These are phyloP conservation scores for Agrotis clavis DNA, from an alignment of 2,888 invertebrate species.

Conservation along the genomic window DNA sequence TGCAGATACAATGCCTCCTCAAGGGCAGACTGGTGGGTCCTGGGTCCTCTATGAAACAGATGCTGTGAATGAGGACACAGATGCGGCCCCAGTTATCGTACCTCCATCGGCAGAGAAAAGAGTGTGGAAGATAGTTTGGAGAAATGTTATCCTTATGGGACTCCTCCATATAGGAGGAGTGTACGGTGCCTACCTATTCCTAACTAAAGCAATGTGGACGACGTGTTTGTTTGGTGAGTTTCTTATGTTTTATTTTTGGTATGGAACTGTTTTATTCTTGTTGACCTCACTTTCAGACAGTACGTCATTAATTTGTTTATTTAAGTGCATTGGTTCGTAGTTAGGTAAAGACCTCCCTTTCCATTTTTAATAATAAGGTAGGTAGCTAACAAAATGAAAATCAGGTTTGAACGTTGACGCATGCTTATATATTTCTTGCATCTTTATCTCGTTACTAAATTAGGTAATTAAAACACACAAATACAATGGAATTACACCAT, in stretches of 20 bases:
- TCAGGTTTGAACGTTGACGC: neutral
- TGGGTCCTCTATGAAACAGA: conserved; percentile 87
- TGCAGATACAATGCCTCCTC: conserved; percentile 83
- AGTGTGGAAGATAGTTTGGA: conserved; percentile 94
- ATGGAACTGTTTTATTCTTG: neutral
- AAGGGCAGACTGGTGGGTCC: conserved; percentile 79
- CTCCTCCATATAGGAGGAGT: conserved; percentile 93
- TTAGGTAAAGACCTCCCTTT: neutral
- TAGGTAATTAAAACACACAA: neutral
- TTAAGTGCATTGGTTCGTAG: neutral
- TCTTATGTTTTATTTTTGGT: neutral
- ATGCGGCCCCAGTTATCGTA: conserved; percentile 68
- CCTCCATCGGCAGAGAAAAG: conserved; percentile 90
- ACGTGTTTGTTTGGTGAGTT: conserved; percentile 93
- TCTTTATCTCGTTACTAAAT: neutral
- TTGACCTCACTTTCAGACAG: too few species aligned
- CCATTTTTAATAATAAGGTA: neutral
- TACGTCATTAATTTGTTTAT: conserved; percentile 7
- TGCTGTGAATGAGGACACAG: conserved; percentile 74
- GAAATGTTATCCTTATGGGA: conserved; percentile 94
- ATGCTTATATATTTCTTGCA: neutral
- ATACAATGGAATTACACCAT: neutral
- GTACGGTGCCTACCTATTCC: conserved; percentile 94
- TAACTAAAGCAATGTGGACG: conserved; percentile 93
- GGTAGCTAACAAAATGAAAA: neutral